Percentiles rank a stretch among this genome's conserved stretches.
These are phyloP conservation scores for Vireo altiloquus DNA, from an alignment of 2,113 vertebrate genomes.

Conservation along the genomic window DNA sequence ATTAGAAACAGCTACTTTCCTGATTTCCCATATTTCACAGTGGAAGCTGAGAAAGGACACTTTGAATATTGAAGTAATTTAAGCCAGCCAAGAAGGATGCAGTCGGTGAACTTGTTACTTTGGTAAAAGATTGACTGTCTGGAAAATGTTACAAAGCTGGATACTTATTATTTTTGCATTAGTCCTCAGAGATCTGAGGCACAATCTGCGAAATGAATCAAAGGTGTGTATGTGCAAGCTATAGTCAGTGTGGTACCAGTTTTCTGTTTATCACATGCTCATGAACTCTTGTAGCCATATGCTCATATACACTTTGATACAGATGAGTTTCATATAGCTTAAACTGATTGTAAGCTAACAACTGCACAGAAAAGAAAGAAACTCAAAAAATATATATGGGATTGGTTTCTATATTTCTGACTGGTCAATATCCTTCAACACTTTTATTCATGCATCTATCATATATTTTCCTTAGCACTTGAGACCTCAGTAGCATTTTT, in stretches of 20 bases:
- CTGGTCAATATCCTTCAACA: neutral
- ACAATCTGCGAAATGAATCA: neutral
- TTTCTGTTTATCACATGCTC: neutral
- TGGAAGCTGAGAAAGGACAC: neutral
- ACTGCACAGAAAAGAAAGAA: neutral
- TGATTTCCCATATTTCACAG: conserved; percentile 21
- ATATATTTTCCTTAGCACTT: neutral
- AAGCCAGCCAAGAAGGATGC: neutral
- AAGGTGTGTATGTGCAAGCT: neutral
- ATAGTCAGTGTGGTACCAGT: neutral
- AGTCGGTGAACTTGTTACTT: neutral
- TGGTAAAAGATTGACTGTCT: neutral
- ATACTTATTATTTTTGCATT: neutral
- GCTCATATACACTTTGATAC: neutral
- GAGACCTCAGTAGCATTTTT: neutral
- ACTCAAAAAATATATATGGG: neutral
- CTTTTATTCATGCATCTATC: neutral
- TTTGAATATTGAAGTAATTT: conserved; percentile 4
- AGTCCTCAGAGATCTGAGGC: neutral
- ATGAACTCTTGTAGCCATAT: neutral
- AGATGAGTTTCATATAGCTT: neutral
- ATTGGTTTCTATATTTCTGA: neutral
- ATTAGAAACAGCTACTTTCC: conserved; percentile 44
- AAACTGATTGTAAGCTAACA: neutral
- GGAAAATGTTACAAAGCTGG: neutral